phyloP scores from a whole-genome alignment of 2,113 vertebrate genomes.

The Solenodon paradoxus region DNA sequence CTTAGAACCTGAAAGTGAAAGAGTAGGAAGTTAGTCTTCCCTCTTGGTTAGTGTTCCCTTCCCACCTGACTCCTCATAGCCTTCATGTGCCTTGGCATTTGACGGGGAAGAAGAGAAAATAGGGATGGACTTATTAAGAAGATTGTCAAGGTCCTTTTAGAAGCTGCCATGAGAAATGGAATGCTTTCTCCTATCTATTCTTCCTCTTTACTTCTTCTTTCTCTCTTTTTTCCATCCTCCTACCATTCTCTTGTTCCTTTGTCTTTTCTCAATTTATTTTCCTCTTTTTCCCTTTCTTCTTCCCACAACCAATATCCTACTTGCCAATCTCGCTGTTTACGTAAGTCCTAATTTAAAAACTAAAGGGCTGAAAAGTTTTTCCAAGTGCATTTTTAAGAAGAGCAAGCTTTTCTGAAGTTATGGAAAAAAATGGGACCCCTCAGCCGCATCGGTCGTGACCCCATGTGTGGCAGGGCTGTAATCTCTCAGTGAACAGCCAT shows the following conservation, averaged over 20 bases:
- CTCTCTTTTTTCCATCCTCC: too few species aligned
- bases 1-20: background rate
- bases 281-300: background rate
- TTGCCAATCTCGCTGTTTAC: background rate
- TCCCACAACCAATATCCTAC: background rate
- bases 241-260: background rate
- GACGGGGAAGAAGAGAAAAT: background rate
- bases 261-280: background rate
- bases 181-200: background rate
- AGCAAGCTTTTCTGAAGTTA: background rate
- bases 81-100: background rate
- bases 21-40: background rate
- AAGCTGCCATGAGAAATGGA: background rate
- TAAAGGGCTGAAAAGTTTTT: background rate
- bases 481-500: accelerated
- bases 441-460: background rate
- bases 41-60: background rate
- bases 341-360: background rate
- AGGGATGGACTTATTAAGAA: background rate
- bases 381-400: background rate
- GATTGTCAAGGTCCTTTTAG: background rate
- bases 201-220: background rate
- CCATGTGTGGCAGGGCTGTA: accelerated
- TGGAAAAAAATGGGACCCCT: background rate
- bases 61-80: background rate